These are phyloP conservation scores for Temnopleurus reevesii DNA, from an alignment of 53 echinoderm and acorn worm genomes.

Conservation along the genomic window DNA sequence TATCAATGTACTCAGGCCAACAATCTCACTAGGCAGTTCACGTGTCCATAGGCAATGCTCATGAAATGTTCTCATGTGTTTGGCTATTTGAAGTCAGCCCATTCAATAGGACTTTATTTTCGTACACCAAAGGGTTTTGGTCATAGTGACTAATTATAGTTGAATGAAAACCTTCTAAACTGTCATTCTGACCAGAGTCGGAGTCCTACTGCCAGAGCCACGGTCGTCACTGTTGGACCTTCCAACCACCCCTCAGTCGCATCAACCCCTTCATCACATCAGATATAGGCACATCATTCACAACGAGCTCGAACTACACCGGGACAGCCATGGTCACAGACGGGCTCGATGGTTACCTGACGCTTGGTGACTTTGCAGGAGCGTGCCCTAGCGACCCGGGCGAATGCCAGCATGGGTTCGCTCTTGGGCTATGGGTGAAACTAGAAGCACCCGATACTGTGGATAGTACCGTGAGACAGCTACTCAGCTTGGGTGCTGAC, in stretches of 20 bases:
- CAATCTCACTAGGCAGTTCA: no score
- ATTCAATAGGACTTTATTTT: no score
- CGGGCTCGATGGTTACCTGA: constrained; percentile 60
- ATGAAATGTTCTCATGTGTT: no score
- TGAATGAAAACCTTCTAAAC: no score
- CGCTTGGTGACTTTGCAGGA: constrained; percentile 65
- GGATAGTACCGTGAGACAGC: constrained; percentile 33
- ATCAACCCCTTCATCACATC: constrained; percentile 52
- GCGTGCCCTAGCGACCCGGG: constrained; percentile 74
- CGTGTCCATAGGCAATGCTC: no score
- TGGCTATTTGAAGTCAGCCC: no score
- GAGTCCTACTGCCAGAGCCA: constrained; percentile 52
- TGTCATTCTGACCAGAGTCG: not conserved
- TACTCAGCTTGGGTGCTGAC: constrained; percentile 79
- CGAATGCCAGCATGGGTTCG: constrained; percentile 76
- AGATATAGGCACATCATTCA: constrained; percentile 42
- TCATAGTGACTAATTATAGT: no score
- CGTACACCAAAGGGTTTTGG: no score
- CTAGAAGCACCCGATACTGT: constrained; percentile 32
- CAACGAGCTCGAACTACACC: constrained; percentile 50
- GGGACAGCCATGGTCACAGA: constrained; percentile 70
- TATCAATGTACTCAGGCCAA: no score
- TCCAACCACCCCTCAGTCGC: constrained; percentile 65
- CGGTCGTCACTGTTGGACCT: constrained; percentile 80
- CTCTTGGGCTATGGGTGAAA: constrained; percentile 76